Evolutionary conservation across 1,140 invertebrate genomes (phyloP), one percentile per base, ranked within the genome.

Genomic region (Heliconius hewitsoni): DNA sequence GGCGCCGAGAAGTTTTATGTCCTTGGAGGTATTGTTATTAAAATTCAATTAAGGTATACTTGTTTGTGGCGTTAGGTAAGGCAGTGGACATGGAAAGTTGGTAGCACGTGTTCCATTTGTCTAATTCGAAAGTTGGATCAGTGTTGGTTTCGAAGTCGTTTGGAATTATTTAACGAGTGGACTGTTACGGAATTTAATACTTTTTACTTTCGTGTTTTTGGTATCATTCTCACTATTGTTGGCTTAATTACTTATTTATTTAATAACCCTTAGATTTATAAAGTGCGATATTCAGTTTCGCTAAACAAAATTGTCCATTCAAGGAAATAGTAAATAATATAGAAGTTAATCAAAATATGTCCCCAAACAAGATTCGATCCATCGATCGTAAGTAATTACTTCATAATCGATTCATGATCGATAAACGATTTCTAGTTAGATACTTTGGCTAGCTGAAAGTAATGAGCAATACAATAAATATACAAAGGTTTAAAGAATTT

Each of bases 41-140:
- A 85, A 83, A 83, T 85, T 85, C 80, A 81, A 83, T 83, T 78
- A 83, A 80, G 80, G 82, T 82, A 78, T 80, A 80, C 78, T 81
- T 85, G 78, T 83, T 85, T 71, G 76, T 57, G 70, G 50, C 23
- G 60, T 74, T 82, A 80, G 82, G 80, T 83, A 85, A 77, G 84
- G 77, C 60, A 82, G 73, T 77, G 74, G 81, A 82, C 78, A 80
- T 74, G 75, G 66, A 82, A 80, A 82, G 30, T 82, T 80, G 42
- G n/a, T 16, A 78, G 76, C 82, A 74, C 76, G 79, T 76, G 76
- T 71, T 50, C 60, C 30, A 75, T 71, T 81, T 72, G 78, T n/a
- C 60, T 71, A 75, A 50, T 77, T 76, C 34, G 50, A 73, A 77
- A 77, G 71, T 80, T 72, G 50, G 73, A 71, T 52, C 37, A 42